A percentile compares a stretch with the other conserved stretches of the same genome.
phyloP scores from a whole-genome alignment of 2,113 vertebrate species.

The Aspidoscelis tigris region DNA sequence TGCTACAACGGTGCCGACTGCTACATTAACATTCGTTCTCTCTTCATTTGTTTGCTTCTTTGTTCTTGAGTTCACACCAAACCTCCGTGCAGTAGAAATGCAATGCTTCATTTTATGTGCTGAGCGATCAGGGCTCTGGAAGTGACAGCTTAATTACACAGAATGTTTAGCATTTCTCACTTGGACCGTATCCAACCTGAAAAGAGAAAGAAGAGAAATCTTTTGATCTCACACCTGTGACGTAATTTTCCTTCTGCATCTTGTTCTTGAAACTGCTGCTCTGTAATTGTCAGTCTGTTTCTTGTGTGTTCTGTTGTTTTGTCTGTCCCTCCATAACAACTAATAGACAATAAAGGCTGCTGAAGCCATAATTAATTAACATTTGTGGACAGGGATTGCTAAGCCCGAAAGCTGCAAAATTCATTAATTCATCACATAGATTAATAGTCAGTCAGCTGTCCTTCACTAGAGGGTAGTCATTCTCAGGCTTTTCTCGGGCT shows the following conservation, averaged over 20 bases:
- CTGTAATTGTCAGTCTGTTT: neutral
- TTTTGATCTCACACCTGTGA: constrained; percentile 77
- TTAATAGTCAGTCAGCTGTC: too few relatives aligned
- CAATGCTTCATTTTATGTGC: constrained; percentile 44
- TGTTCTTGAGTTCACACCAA: constrained; percentile 14
- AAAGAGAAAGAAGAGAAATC: constrained; percentile 59
- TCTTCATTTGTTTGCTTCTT: neutral
- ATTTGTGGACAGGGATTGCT: too few relatives aligned
- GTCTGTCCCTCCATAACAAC: neutral
- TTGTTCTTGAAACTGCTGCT: constrained; percentile 54
- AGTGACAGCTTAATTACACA: constrained; percentile 79
- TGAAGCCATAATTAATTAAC: neutral
- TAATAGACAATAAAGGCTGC: neutral
- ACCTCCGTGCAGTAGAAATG: constrained; percentile 8
- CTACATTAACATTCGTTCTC: neutral
- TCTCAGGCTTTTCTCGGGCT: neutral
- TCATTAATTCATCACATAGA: too few relatives aligned
- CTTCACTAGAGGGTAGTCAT: too few relatives aligned
- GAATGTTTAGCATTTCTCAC: constrained; percentile 53
- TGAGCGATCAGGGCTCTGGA: constrained; percentile 58
- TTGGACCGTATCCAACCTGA: constrained; percentile 64
- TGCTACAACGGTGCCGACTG: constrained; percentile 3
- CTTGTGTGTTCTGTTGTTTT: neutral
- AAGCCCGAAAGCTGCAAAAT: neutral
- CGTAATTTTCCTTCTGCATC: constrained; percentile 66